These are phyloP conservation scores for Cirrhinus molitorella DNA, from an alignment of 2,797 vertebrate genomes.

Conservation along the genomic window DNA sequence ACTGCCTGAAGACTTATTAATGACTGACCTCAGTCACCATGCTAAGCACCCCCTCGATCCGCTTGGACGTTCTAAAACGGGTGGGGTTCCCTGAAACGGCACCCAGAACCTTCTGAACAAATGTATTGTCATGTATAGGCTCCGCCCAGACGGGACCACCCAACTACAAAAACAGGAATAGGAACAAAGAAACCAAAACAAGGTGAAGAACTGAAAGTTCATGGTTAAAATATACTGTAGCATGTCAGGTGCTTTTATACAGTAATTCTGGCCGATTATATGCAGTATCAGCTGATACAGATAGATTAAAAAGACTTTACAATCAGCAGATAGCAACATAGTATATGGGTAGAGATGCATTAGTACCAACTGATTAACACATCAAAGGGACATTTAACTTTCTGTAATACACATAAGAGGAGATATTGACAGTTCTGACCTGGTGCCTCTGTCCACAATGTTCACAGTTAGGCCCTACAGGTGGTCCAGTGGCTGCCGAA, in stretches of 20 bases:
- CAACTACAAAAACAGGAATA: conserved; percentile 71
- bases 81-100: conserved; percentile 81
- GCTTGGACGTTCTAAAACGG: conserved; percentile 85
- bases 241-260: background rate
- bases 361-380: background rate
- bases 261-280: no score
- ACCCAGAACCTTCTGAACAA: conserved; percentile 83
- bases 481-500: conserved; percentile 86
- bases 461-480: conserved; percentile 82
- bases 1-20: background rate
- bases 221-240: background rate
- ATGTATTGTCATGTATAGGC: conserved; percentile 82
- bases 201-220: background rate
- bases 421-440: conserved; percentile 69
- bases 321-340: background rate
- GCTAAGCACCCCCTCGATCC: conserved; percentile 89
- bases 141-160: conserved; percentile 91
- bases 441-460: conserved; percentile 91
- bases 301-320: background rate
- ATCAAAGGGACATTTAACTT: background rate
- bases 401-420: background rate
- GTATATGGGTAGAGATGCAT: background rate
- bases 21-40: conserved; percentile 85
- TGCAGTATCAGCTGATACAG: background rate
- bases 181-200: conserved; percentile 15